Evolutionary conservation across 2,888 invertebrate species (phyloP), one percentile per base, ranked within the genome.

Genomic region (Calliphora vomitoria): DNA sequence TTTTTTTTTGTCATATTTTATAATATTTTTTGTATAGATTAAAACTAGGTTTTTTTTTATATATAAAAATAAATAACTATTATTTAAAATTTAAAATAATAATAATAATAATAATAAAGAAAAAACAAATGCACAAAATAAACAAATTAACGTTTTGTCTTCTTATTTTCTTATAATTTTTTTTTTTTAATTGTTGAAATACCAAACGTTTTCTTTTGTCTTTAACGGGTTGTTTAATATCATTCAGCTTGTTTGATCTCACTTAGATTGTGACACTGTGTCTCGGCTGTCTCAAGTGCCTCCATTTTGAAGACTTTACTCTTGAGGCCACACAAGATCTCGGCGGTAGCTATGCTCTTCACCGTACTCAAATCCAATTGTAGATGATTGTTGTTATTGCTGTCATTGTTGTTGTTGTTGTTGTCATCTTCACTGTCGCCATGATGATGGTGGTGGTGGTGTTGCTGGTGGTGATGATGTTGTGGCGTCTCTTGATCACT

Each of bases 271-370:
- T 92, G 91, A 80, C 85, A 85, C 68, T 85, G 80, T 6, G 74
- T 64, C 11, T 83, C 82, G n/a, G 50, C 53, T 38, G 80, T 90
- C 47, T 91, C 47, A 15, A 89, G 71, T 91, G 91, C 81, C 81
- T 92, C 92, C 89, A 92, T 90, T 86, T 92, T 92, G 85, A 92
- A 92, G 62, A 92, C 92, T 86, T 92, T 92, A 86, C 91, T 92
- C 89, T 92, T 92, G 1, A 92, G 90, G 0, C 92, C 92, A 75
- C 92, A 92, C 18, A 92, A 83, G 11, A 92, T 92, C 82, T 92
- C 92, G 0, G 92, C 92, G 1, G 92, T 92, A 41, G 92, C 92
- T 82, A 92, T 92, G 71, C 91, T 92, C 82, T 92, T 92, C 41
- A 92, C 92, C 58, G 92, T 91, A n/a, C 85, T 88, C 41, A 87